phyloP scores from a whole-genome alignment of 2,113 vertebrate genomes.

The Phaethon lepturus region DNA sequence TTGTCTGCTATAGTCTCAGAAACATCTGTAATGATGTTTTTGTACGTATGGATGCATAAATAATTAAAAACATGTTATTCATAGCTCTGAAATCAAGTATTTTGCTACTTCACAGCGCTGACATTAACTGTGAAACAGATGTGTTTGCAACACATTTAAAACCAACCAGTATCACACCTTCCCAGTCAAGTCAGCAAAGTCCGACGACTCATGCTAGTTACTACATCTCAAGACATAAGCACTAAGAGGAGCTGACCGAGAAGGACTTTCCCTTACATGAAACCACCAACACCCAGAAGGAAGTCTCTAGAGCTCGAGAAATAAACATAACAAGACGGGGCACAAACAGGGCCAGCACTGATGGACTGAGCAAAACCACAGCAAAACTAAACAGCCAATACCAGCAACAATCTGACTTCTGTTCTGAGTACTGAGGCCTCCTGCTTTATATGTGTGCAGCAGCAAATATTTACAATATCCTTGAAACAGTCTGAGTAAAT shows the following conservation, averaged over 20 bases:
- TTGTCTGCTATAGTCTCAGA: neutral
- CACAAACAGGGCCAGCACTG: constrained; percentile 13
- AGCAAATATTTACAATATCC: constrained; percentile 65
- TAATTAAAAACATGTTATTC: neutral
- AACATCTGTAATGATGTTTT: neutral
- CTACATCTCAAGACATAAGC: neutral
- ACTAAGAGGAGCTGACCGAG: neutral
- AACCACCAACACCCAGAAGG: neutral
- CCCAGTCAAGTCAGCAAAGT: neutral
- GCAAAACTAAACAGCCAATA: neutral
- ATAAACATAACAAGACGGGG: neutral
- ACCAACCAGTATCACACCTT: neutral
- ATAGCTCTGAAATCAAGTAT: neutral
- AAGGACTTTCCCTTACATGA: neutral
- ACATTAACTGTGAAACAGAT: neutral
- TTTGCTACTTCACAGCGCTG: neutral
- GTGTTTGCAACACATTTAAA: neutral
- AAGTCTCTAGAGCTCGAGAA: neutral
- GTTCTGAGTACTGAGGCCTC: constrained; percentile 20
- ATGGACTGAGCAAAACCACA: neutral
- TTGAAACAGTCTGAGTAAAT: constrained; percentile 39
- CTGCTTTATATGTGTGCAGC: constrained; percentile 8
- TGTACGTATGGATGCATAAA: neutral
- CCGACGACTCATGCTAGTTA: neutral
- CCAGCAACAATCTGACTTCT: constrained; percentile 43